A percentile compares a stretch with the other conserved stretches of the same genome.
These are phyloP conservation scores for Leucophenga maculata DNA, from an alignment of 2,888 invertebrate genomes.

Conservation along the genomic window DNA sequence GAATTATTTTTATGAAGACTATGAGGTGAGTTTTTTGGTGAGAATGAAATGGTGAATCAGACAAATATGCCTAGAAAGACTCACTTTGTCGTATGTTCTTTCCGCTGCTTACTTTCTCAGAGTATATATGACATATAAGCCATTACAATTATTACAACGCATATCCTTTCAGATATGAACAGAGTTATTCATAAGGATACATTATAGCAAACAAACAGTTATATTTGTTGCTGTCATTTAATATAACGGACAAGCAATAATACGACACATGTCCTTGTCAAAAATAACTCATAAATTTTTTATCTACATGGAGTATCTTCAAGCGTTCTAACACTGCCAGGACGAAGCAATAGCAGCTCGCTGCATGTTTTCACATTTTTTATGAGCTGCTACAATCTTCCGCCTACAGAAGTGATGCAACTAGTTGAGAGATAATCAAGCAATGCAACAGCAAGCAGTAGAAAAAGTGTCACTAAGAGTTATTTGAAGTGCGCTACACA, in stretches of 20 bases:
- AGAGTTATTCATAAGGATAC: constrained; percentile 43
- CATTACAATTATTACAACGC: background rate
- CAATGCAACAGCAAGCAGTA: background rate
- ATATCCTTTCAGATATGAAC: constrained; percentile 53
- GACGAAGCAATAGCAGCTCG: background rate
- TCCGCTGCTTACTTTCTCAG: too few relatives aligned
- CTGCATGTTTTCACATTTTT: constrained; percentile 1
- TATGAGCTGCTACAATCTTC: constrained; percentile 9
- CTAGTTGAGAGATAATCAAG: constrained; percentile 5
- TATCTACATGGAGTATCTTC: constrained; percentile 42
- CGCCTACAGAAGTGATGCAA: constrained; percentile 1
- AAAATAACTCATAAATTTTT: constrained; percentile 60
- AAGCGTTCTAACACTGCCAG: too few relatives aligned
- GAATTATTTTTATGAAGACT: too few relatives aligned
- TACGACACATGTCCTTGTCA: constrained; percentile 23
- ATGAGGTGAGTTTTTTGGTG: too few relatives aligned
- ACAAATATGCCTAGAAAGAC: too few relatives aligned
- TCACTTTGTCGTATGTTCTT: too few relatives aligned
- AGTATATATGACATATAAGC: too few relatives aligned
- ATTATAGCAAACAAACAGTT: constrained; percentile 1
- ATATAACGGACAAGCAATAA: constrained; percentile 11
- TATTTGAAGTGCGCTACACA: background rate
- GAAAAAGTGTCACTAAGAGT: constrained; percentile 11
- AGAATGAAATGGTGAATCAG: too few relatives aligned
- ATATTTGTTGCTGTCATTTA: constrained; percentile 22